Evolutionary conservation across 2,888 invertebrate species (phyloP).

Genomic region (Argyresthia albistria): DNA sequence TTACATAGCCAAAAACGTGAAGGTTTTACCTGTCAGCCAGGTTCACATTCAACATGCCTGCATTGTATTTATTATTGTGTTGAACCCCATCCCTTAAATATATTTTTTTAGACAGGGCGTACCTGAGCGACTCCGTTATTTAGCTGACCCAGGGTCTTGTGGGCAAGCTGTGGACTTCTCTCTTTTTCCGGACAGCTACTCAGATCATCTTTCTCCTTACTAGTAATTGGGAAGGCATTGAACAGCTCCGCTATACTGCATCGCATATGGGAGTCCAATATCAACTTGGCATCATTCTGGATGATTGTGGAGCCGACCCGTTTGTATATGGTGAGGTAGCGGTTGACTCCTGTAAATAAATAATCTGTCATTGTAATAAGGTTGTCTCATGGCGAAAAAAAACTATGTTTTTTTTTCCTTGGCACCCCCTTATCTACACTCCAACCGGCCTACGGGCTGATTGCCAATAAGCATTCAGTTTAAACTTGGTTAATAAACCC

Average conservation of each 20-base stretch:
- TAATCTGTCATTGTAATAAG: not conserved
- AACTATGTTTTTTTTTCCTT: too few relatives aligned
- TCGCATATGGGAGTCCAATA: constrained; percentile 74
- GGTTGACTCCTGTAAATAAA: constrained; percentile 73
- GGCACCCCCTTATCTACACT: too few relatives aligned
- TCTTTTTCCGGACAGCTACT: constrained; percentile 78
- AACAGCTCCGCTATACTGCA: constrained; percentile 75
- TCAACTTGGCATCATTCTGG: constrained; percentile 76
- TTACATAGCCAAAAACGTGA: too few relatives aligned
- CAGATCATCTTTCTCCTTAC: constrained; percentile 79
- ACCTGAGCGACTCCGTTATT: constrained; percentile 79
- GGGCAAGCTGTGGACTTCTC: constrained; percentile 66
- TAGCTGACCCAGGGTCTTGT: constrained; percentile 75
- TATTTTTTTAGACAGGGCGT: not conserved
- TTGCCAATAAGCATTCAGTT: not conserved
- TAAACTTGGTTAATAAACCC: not conserved
- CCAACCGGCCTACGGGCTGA: too few relatives aligned
- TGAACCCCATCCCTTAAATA: too few relatives aligned
- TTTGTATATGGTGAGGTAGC: constrained; percentile 81
- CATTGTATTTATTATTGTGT: too few relatives aligned
- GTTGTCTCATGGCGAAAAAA: not conserved
- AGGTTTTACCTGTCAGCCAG: too few relatives aligned
- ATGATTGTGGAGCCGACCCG: constrained; percentile 77
- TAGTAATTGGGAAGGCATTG: constrained; percentile 78
- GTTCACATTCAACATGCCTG: too few relatives aligned